These are phyloP conservation scores for Ectemnius cavifrons DNA, from an alignment of 2,888 invertebrate genomes.

Conservation along the genomic window DNA sequence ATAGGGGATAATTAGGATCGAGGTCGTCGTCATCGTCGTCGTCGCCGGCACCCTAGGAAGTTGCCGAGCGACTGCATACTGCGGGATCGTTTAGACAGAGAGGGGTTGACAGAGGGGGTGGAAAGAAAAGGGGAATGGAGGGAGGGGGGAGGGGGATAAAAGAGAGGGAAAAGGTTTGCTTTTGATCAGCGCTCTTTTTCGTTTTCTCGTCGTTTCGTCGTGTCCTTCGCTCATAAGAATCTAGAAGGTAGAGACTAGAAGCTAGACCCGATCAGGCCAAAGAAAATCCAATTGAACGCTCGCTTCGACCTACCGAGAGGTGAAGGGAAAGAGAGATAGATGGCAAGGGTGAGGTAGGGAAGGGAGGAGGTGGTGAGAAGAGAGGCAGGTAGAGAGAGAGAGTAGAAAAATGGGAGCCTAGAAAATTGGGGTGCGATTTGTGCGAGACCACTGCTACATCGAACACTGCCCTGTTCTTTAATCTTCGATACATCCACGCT, in stretches of 20 bases:
- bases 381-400: not conserved
- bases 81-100: too few relatives aligned
- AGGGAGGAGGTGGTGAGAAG: not conserved
- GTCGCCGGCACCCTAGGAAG: not conserved
- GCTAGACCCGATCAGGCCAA: constrained; percentile 39
- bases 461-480: constrained; percentile 65
- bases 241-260: constrained; percentile 10
- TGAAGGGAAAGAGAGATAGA: not conserved
- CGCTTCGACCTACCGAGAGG: constrained; percentile 18
- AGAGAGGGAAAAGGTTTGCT: constrained; percentile 1
- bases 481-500: constrained; percentile 59
- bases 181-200: constrained; percentile 18
- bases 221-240: constrained; percentile 3
- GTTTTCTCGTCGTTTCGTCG: constrained; percentile 27
- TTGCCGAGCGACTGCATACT: too few relatives aligned
- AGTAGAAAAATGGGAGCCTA: not conserved
- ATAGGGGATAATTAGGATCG: constrained; percentile 39
- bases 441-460: constrained; percentile 32
- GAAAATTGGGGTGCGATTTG: constrained; percentile 9
- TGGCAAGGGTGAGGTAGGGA: not conserved
- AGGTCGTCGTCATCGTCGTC: constrained; percentile 1
- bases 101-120: too few relatives aligned
- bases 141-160: too few relatives aligned
- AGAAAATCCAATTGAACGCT: constrained; percentile 28
- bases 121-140: too few relatives aligned